Evolutionary conservation across 2,888 invertebrate species (phyloP), one percentile per base, ranked within the genome.

Genomic region (Strigamia crassipes): DNA sequence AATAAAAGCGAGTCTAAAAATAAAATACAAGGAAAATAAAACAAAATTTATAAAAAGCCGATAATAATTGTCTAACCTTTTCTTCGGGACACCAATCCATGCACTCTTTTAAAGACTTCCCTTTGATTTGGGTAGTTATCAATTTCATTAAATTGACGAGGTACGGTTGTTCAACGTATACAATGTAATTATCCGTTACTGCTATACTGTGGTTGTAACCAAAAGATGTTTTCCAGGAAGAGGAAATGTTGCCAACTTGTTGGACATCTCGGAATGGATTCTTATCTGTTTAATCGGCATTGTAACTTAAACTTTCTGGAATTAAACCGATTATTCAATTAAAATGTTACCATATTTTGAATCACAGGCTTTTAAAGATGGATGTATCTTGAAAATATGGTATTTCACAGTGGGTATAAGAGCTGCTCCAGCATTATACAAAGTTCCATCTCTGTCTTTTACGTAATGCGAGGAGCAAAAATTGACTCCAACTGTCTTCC

Each of bases 141-240:
- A 89, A 84, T 83, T 87, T 88, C 31, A 88, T 83, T 12, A 87
- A 85, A 84, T 88, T 89, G 46, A 88, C 85, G 12, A 87, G 84
- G 42, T 90, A 84, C 0, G 91, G 90, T 83, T 89, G 89, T 84
- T 91, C 91, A 56, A 90, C 86, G 82, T 90, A 88, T 31, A 91
- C 86, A 34, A 90, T 85, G 85, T 89, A 89, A 83, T 90, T 89
- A 82, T 90, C 88, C 0, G 90, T 89, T 86, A 91, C 87, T 13
- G 88, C 90, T 85, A 91, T 91, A 83, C 90, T 90, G 86, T 91
- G 91, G 84, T 88, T 88, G 85, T 90, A 91, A 3, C 86, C 84
- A 79, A 87, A 86, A 83, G 85, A 84, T 4, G 87, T 84, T 78
- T 86, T 87, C 86, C 87, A 87, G 61, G 86, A 85, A 12, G 87